Evolutionary conservation across 2,113 vertebrate species (phyloP), one percentile per base, ranked within the genome.

Genomic region (Xiphias gladius): DNA sequence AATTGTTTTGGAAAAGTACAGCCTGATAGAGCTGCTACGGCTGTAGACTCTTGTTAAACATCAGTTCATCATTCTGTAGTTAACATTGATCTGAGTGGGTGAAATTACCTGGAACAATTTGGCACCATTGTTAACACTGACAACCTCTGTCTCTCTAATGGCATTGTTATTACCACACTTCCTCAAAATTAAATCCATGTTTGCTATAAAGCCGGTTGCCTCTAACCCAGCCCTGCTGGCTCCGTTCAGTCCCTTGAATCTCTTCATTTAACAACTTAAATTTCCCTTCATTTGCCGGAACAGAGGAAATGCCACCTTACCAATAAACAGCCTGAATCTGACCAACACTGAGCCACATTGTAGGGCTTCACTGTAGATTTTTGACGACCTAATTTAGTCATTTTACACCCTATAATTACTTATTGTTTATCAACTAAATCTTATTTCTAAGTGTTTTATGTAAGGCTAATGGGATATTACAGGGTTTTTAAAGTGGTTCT

Each of bases 1-100:
- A 35, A 4, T 35, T 3, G 3, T 35, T 35, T 35, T 35, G 35
- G 35, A 35, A 13, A 43, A 41, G 7, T 3, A 10, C 11, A 16
- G 43, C 13, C 11, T 46, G 3, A 46, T 35, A 35, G 43, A 48
- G 46, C 46, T 48, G 46, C 16, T 48, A 19, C 4, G 19, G 50
- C 20, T 50, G 48, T 2, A 50, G 50, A 54, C 20, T 54, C 20
- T 19, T 19, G 26, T 61, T 39, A 63, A 69, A 54, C 32, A 46
- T 26, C 22, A 13, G 28, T 64, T 28, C 35, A 46, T 73, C n/a
- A 66, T 16, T 26, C 14, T 62, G 73, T 55, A 65, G 35, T 70
- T 64, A 63, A 22, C 20, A 19, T 37, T 62, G 59, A 82, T 82
- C 20, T 74, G 71, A 81, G 73, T 64, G 77, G 77, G 68, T 20